Evolutionary conservation across 1,140 invertebrate genomes (phyloP).

Genomic region (Gonioctena quinquepunctata): DNA sequence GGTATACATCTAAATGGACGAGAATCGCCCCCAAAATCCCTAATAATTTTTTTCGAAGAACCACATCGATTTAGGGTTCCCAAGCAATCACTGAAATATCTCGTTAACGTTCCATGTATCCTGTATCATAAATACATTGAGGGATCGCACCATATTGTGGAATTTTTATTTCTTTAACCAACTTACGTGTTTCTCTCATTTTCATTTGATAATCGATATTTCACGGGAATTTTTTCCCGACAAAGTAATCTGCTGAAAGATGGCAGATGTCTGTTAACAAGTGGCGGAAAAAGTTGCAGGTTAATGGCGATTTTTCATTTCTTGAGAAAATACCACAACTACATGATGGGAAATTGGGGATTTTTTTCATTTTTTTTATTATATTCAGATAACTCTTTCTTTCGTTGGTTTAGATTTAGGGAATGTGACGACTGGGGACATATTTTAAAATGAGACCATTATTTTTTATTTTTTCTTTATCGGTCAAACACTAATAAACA

Average conservation of each 20-base stretch:
- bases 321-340: background rate
- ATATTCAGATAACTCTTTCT: too few relatives aligned
- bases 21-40: background rate
- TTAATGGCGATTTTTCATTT: background rate
- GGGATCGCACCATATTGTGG: background rate
- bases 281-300: background rate
- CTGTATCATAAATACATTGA: background rate
- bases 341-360: background rate
- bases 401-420: too few relatives aligned
- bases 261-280: background rate
- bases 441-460: too few relatives aligned
- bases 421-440: too few relatives aligned
- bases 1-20: too few relatives aligned
- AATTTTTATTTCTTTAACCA: background rate
- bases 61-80: background rate
- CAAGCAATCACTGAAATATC: background rate
- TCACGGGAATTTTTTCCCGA: background rate
- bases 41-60: background rate
- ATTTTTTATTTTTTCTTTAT: too few relatives aligned
- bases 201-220: background rate
- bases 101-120: background rate
- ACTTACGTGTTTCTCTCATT: background rate
- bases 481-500: too few relatives aligned
- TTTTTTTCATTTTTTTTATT: too few relatives aligned
- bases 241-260: background rate